phyloP scores from a whole-genome alignment of 2,888 invertebrate species.

The Nomada fucata region DNA sequence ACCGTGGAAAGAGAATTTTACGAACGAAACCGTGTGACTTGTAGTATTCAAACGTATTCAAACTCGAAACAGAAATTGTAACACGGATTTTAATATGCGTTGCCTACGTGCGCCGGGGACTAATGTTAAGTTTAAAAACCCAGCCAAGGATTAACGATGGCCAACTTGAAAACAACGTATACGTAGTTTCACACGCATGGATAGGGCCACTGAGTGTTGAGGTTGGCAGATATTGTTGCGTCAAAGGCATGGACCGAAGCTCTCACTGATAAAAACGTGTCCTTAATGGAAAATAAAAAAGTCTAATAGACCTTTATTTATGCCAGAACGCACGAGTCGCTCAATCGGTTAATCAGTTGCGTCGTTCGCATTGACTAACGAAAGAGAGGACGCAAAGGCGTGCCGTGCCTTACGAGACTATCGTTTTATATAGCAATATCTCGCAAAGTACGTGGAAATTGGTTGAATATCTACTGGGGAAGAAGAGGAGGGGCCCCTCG shows the following conservation, averaged over 20 bases:
- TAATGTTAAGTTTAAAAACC: not conserved
- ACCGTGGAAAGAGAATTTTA: not conserved
- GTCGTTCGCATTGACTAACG: not conserved
- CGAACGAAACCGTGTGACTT: not conserved
- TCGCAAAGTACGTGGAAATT: not conserved
- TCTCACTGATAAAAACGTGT: slow-evolving; percentile 1
- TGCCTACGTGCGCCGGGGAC: not conserved
- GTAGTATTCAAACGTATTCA: too few species aligned
- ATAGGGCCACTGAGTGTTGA: not conserved
- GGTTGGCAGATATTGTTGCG: not conserved
- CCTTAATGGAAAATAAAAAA: not conserved
- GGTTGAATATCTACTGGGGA: not conserved
- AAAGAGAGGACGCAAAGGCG: not conserved
- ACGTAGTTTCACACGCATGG: not conserved
- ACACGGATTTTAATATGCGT: not conserved
- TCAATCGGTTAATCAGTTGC: not conserved
- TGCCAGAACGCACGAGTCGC: not conserved
- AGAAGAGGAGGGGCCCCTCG: not conserved
- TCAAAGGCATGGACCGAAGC: slow-evolving; percentile 18
- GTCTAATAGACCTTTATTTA: slow-evolving; percentile 1
- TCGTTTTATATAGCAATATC: not conserved
- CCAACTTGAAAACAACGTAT: not conserved
- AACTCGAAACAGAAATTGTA: not conserved
- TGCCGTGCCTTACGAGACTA: not conserved
- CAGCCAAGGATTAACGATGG: not conserved